phyloP scores from a whole-genome alignment of 2,797 vertebrate genomes.

The Myotis myotis region DNA sequence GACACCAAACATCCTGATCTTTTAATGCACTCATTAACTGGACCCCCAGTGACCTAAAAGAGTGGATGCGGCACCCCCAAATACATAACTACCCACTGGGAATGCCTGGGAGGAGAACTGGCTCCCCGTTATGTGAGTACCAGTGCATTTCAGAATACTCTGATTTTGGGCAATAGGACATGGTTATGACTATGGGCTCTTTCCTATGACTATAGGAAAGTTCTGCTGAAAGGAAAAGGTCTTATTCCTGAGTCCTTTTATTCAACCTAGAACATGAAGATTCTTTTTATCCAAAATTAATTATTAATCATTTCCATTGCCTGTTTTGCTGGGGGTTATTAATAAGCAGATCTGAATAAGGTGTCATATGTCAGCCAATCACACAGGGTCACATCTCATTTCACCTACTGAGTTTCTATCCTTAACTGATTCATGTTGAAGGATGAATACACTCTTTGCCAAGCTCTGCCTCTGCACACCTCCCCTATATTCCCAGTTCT shows the following conservation, averaged over 20 bases:
- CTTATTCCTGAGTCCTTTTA: neutral
- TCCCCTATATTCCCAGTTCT: neutral
- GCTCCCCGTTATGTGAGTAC: neutral
- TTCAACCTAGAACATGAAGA: neutral
- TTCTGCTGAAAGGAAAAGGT: conserved; percentile 8
- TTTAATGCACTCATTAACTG: conserved; percentile 9
- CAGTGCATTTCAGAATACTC: neutral
- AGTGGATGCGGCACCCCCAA: neutral
- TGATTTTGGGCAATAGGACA: neutral
- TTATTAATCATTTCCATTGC: neutral
- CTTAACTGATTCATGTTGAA: neutral
- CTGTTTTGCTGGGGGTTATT: neutral
- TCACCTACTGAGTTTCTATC: neutral
- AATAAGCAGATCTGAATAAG: neutral
- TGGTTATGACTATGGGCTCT: neutral
- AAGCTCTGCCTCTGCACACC: neutral
- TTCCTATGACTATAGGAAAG: neutral
- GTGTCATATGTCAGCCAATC: neutral
- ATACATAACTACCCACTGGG: neutral
- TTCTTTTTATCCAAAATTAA: neutral
- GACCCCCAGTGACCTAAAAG: neutral
- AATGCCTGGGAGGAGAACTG: neutral
- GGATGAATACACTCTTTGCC: neutral
- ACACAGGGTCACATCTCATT: neutral
- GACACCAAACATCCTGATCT: neutral